Conservation (phyloP, 1,140 invertebrate species). For the Hylaeus volcanicus region DNA sequence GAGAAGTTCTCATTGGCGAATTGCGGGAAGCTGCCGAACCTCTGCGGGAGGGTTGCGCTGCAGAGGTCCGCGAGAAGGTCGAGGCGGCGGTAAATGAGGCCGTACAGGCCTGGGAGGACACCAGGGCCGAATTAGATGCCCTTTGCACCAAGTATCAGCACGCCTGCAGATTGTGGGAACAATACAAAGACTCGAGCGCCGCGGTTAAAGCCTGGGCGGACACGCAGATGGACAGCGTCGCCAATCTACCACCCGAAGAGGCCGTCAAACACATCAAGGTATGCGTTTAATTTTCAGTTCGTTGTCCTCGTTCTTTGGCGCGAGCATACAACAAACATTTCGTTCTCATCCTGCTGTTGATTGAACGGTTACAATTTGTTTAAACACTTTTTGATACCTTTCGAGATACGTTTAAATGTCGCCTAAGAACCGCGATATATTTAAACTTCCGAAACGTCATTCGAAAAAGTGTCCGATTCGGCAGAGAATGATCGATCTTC, state of each 20-base stretch:
- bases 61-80: slow-evolving; percentile 86
- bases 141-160: slow-evolving; percentile 87
- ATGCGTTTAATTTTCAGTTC: slow-evolving; percentile 53
- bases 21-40: slow-evolving; percentile 85
- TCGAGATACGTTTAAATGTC: no score
- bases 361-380: no score
- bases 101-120: slow-evolving; percentile 88
- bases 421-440: no score
- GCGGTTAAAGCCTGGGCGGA: slow-evolving; percentile 87
- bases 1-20: slow-evolving; percentile 86
- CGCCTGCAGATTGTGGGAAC: slow-evolving; percentile 88
- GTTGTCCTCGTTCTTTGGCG: no score
- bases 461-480: no score
- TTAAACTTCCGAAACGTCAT: no score
- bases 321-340: no score
- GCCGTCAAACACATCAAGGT: slow-evolving; percentile 85
- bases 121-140: slow-evolving; percentile 86
- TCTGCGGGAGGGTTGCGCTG: slow-evolving; percentile 84
- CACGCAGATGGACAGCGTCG: slow-evolving; percentile 84
- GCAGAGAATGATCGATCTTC: no score
- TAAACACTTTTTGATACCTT: no score
- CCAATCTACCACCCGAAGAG: slow-evolving; percentile 83
- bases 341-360: no score
- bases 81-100: slow-evolving; percentile 87
- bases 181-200: slow-evolving; percentile 88